A percentile compares a stretch with the other conserved stretches of the same genome.
phyloP scores from a whole-genome alignment of 2,888 invertebrate genomes.

The Crossocerus cetratus region DNA sequence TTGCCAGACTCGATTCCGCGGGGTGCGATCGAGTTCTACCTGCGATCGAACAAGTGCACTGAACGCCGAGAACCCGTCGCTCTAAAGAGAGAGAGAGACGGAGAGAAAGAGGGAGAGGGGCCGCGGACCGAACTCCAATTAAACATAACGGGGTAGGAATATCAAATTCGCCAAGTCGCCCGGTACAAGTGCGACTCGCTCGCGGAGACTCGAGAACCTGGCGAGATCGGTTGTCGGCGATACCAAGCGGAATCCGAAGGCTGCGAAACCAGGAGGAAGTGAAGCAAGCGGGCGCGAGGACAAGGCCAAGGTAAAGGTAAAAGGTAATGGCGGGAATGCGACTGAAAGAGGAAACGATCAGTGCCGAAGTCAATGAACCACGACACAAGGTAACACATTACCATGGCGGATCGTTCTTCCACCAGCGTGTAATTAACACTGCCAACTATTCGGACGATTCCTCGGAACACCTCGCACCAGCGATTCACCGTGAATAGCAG shows the following conservation, averaged over 20 bases:
- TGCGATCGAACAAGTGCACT: too few relatives aligned
- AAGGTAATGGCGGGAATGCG: slow-evolving; percentile 38
- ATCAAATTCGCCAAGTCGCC: not conserved
- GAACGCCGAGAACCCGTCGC: not conserved
- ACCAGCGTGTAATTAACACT: slow-evolving; percentile 12
- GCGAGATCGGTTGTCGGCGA: slow-evolving; percentile 2
- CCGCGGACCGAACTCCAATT: not conserved
- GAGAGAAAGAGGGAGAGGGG: not conserved
- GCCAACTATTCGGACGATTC: slow-evolving; percentile 1
- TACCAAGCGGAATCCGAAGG: slow-evolving; percentile 5
- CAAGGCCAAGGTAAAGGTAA: slow-evolving; percentile 50
- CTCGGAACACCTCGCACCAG: not conserved
- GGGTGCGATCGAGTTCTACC: too few relatives aligned
- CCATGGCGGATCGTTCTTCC: slow-evolving; percentile 14
- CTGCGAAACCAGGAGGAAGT: not conserved
- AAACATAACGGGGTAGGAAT: slow-evolving; percentile 8
- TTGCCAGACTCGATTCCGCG: too few relatives aligned
- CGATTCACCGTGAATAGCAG: too few relatives aligned
- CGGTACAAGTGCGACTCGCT: not conserved
- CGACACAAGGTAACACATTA: slow-evolving; percentile 23
- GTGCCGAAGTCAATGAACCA: slow-evolving; percentile 43
- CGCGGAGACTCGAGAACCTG: not conserved
- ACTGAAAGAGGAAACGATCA: slow-evolving; percentile 28
- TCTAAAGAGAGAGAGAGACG: not conserved
- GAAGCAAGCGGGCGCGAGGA: slow-evolving; percentile 2